Conservation (phyloP, 2,113 vertebrate genomes). For the Eleginops maclovinus region DNA sequence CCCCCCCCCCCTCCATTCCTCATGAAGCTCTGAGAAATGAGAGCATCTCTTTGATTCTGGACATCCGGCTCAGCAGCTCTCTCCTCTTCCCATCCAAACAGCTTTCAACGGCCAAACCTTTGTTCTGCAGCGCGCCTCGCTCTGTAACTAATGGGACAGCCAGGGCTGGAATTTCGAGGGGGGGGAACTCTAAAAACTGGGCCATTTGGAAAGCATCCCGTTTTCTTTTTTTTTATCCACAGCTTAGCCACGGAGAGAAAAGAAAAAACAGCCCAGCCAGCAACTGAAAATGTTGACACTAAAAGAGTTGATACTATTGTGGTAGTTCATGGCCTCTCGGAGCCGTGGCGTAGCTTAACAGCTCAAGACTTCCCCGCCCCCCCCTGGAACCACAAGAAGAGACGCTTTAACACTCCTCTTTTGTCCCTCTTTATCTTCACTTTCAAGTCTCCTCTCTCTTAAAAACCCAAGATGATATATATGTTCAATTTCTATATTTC, state of each 20-base stretch:
- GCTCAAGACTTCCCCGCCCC: conserved; percentile 10
- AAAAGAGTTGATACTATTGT: conserved; percentile 42
- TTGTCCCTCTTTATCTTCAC: conserved; percentile 49
- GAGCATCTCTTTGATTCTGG: conserved; percentile 50
- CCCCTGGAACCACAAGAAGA: background rate
- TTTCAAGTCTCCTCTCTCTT: conserved; percentile 38
- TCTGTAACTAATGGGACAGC: conserved; percentile 60
- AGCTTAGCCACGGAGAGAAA: conserved; percentile 40
- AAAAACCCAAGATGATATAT: conserved; percentile 42
- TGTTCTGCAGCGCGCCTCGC: conserved; percentile 29
- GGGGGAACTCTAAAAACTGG: conserved; percentile 54
- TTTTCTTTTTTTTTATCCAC: conserved; percentile 56
- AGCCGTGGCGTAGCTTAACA: conserved; percentile 34
- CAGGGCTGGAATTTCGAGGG: conserved; percentile 44
- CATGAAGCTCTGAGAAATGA: conserved; percentile 21
- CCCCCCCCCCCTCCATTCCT: background rate
- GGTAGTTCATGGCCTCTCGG: conserved; percentile 43
- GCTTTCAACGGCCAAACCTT: conserved; percentile 53
- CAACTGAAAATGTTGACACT: conserved; percentile 53
- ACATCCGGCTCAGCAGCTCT: conserved; percentile 50
- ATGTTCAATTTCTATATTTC: conserved; percentile 43
- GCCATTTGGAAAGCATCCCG: conserved; percentile 67
- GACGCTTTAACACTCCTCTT: conserved; percentile 19
- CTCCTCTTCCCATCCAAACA: conserved; percentile 53
- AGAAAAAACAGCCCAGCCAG: conserved; percentile 37